Evolutionary conservation across 2,797 vertebrate species (phyloP), one percentile per base, ranked within the genome.

Genomic region (Hemitrygon akajei): DNA sequence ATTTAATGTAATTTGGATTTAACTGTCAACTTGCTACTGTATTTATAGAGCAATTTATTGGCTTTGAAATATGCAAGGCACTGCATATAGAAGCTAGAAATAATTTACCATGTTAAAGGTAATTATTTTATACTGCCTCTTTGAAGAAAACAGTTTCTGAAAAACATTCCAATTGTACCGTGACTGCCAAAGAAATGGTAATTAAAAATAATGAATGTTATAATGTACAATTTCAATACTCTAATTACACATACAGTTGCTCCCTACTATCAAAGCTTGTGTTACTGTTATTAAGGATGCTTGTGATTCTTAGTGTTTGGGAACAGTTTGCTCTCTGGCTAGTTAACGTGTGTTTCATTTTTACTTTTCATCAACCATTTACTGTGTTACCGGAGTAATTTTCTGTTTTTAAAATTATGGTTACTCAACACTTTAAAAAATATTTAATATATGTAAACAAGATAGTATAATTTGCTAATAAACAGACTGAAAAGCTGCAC

Each of bases 161-260:
- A 69, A 16, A 69, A 66, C 9, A 89, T 69, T 89, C 60, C 86
- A 89, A 7, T 22, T 89, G 10, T 34, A n/a, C 20, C 22, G 60
- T 69, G 22, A 89, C n/a, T 34, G 34, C n/a, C 84, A 25, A 69
- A 89, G 60, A 66, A 66, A 89, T 66, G 66, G 7, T 22, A 18
- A 87, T 66, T 66, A 66, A 89, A 89, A 66, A 9, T 66, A 66
- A 87, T 87, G 82, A 63, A 34, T 86, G 84, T 87, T 87, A 34
- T 30, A 87, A 63, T n/a, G 84, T 87, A 58, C 7, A 87, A 87
- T 18, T 34, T 82, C 66, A 34, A n/a, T 87, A 18, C n/a, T 34
- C 63, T 34, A n/a, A 66, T 87, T 63, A 18, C 30, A n/a, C 58
- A 34, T 3, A 63, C n/a, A 6, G 58, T 86, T 60, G 34, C 27